Evolutionary conservation across 1,140 invertebrate species (phyloP).

Genomic region (Drosophila pseudoobscura): DNA sequence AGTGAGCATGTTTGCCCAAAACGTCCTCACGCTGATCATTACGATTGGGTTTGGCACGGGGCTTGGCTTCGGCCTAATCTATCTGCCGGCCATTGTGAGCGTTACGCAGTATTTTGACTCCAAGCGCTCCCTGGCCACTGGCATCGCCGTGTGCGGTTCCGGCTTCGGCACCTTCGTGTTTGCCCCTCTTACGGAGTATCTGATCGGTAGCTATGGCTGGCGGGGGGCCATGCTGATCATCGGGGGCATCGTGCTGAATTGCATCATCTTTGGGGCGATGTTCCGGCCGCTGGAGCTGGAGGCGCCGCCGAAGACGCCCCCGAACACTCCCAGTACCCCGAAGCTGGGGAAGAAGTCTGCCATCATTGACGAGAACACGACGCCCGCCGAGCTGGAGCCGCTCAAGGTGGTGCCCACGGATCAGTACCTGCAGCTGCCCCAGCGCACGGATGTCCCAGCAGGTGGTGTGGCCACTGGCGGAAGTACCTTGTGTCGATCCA

Average conservation of each 20-base stretch:
- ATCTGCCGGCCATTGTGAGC: conserved; percentile 96
- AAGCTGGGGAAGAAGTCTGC: conserved; percentile 58
- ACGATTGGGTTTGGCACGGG: conserved; percentile 95
- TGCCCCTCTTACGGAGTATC: conserved; percentile 89
- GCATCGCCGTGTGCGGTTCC: conserved; percentile 97
- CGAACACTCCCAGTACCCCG: conserved; percentile 29
- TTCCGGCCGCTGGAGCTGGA: conserved; percentile 88
- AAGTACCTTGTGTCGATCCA: conserved; percentile 65
- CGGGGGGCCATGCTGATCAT: conserved; percentile 91
- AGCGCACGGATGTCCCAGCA: conserved; percentile 29
- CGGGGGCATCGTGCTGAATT: conserved; percentile 91
- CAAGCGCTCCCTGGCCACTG: conserved; percentile 94
- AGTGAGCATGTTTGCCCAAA: conserved; percentile 89
- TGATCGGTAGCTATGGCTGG: conserved; percentile 88
- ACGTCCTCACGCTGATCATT: conserved; percentile 91
- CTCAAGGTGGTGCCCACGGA: conserved; percentile 60
- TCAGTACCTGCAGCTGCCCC: conserved; percentile 73
- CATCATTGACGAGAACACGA: conserved; percentile 79
- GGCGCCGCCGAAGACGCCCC: conserved; percentile 46
- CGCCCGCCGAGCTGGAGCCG: conserved; percentile 70
- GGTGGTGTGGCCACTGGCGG: conserved; percentile 4
- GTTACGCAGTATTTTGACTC: conserved; percentile 97
- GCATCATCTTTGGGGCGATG: conserved; percentile 92
- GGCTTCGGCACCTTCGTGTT: conserved; percentile 94
- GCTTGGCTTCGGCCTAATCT: conserved; percentile 96